These are phyloP conservation scores for Chrysolina haemoptera DNA, from an alignment of 2,888 invertebrate species.

Conservation along the genomic window DNA sequence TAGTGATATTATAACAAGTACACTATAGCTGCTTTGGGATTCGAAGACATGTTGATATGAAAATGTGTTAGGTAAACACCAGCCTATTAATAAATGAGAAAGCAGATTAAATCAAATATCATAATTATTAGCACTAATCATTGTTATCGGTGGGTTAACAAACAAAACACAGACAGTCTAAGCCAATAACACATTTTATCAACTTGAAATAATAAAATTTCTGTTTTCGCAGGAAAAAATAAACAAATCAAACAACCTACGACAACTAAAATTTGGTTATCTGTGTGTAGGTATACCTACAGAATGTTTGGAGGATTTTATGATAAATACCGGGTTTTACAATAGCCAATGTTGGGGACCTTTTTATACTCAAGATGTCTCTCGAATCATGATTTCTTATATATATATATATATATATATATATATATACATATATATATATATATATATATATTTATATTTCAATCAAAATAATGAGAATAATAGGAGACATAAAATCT, in stretches of 20 bases:
- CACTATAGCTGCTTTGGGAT: too few species aligned
- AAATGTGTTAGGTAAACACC: constrained; percentile 11
- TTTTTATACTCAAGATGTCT: too few species aligned
- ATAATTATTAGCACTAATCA: constrained; percentile 32
- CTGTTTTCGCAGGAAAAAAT: constrained; percentile 38
- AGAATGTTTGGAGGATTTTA: background rate
- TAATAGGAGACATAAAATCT: too few species aligned
- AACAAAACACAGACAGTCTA: constrained; percentile 45
- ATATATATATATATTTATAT: too few species aligned
- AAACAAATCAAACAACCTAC: constrained; percentile 45
- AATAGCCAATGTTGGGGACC: background rate
- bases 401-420: too few species aligned
- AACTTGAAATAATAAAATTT: constrained; percentile 41
- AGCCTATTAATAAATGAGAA: background rate
- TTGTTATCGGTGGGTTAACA: constrained; percentile 39
- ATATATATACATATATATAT: too few species aligned
- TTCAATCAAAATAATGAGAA: too few species aligned
- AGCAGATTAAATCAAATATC: constrained; percentile 6
- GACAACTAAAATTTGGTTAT: constrained; percentile 35
- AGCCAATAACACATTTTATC: constrained; percentile 44
- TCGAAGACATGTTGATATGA: too few species aligned
- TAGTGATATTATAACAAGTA: too few species aligned
- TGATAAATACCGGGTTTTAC: background rate
- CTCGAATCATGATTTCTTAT: too few species aligned
- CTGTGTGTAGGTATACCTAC: background rate